Conservation (phyloP, 2,888 invertebrate genomes). For the Polydrusus tereticollis region DNA sequence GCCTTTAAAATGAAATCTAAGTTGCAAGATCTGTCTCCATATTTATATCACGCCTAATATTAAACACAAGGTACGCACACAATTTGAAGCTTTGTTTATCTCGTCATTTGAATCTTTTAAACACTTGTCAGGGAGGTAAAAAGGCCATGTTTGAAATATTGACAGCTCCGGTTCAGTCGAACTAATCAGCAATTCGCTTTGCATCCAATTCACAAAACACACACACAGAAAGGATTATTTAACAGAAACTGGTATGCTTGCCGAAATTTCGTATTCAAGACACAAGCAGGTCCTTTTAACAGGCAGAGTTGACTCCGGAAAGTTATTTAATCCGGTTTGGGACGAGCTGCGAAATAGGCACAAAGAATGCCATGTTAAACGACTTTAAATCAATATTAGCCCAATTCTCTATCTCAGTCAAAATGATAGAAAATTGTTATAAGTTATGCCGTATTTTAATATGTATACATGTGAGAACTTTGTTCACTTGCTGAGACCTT, state of each 20-base stretch:
- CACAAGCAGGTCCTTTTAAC: slow-evolving; percentile 45
- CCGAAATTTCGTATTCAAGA: slow-evolving; percentile 39
- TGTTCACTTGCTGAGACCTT: too few relatives aligned
- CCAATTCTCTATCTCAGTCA: slow-evolving; percentile 4
- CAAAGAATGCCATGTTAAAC: slow-evolving; percentile 32
- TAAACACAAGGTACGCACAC: neutral
- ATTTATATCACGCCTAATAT: too few relatives aligned
- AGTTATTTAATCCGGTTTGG: slow-evolving; percentile 42
- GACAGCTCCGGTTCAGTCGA: neutral
- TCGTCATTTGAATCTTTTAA: neutral
- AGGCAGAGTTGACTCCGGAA: slow-evolving; percentile 43
- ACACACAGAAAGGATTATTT: slow-evolving; percentile 45
- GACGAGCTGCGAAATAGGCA: slow-evolving; percentile 40
- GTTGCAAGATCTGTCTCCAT: too few relatives aligned
- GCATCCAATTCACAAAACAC: slow-evolving; percentile 43
- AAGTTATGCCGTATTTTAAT: too few relatives aligned
- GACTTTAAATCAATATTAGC: slow-evolving; percentile 38
- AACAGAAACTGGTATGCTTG: slow-evolving; percentile 32
- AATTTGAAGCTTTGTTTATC: neutral
- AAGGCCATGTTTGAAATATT: slow-evolving; percentile 16
- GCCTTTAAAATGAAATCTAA: too few relatives aligned
- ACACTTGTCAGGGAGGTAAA: slow-evolving; percentile 4
- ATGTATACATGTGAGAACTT: too few relatives aligned
- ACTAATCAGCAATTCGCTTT: slow-evolving; percentile 41
- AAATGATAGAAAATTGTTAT: slow-evolving; percentile 10